Conservation (phyloP, 2,888 invertebrate species). For the Cataglyphis cursor region DNA sequence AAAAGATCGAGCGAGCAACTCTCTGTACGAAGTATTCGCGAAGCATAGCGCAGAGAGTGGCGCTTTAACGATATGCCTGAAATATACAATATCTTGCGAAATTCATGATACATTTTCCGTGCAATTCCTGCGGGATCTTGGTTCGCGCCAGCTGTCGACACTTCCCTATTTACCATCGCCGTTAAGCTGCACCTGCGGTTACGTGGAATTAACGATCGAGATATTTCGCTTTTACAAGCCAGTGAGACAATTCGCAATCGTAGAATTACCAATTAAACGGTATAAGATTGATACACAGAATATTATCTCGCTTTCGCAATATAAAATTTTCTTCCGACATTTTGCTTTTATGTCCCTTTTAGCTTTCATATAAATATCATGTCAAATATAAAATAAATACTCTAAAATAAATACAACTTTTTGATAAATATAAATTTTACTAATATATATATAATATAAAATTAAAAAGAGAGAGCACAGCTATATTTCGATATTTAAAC, state of each 20-base stretch:
- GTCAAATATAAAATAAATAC: not conserved
- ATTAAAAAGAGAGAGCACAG: not conserved
- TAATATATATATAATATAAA: not conserved
- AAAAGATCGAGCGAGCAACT: constrained; percentile 23
- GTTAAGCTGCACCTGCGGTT: constrained; percentile 60
- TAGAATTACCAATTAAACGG: not conserved
- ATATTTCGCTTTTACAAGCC: constrained; percentile 38
- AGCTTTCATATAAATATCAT: not conserved
- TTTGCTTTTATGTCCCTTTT: not conserved
- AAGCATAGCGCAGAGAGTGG: not conserved
- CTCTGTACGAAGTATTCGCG: not conserved
- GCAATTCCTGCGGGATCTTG: constrained; percentile 61
- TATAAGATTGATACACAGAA: constrained; percentile 7
- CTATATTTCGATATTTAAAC: not conserved
- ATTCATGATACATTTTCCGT: constrained; percentile 61
- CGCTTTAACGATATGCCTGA: constrained; percentile 52
- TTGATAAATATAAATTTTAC: not conserved
- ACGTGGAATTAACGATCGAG: constrained; percentile 41
- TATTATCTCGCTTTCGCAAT: not conserved
- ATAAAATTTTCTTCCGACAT: not conserved
- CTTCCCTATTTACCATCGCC: constrained; percentile 62
- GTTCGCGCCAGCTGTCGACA: constrained; percentile 63
- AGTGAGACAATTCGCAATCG: constrained; percentile 4
- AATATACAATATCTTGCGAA: constrained; percentile 58
- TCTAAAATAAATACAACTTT: not conserved